Conservation (phyloP, 2,797 vertebrate genomes). For the Hemibagrus guttatus region DNA sequence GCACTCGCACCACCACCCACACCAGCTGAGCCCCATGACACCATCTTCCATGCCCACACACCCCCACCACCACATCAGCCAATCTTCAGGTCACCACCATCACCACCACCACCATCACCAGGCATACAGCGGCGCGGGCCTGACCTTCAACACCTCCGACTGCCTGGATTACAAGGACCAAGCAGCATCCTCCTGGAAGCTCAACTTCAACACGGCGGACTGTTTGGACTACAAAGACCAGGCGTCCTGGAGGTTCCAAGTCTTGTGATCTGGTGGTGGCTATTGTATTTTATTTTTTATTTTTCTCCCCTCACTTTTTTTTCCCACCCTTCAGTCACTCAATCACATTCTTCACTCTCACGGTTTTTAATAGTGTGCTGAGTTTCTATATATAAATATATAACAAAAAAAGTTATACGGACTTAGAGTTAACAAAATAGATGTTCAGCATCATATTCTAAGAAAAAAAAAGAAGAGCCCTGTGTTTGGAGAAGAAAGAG, state of each 20-base stretch:
- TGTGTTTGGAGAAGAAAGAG: slow-evolving; percentile 30
- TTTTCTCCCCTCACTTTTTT: slow-evolving; percentile 42
- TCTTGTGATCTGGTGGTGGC: slow-evolving; percentile 82
- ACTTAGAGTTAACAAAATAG: slow-evolving; percentile 65
- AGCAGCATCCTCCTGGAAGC: slow-evolving; percentile 92
- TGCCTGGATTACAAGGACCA: slow-evolving; percentile 99
- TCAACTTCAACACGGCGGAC: slow-evolving; percentile 98
- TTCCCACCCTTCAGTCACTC: slow-evolving; percentile 45
- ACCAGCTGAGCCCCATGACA: slow-evolving; percentile 93
- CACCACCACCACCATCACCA: slow-evolving; percentile 89
- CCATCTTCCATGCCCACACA: slow-evolving; percentile 89
- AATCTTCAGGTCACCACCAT: slow-evolving; percentile 91
- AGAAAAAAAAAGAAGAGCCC: slow-evolving; percentile 37
- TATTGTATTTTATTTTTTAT: slow-evolving; percentile 23
- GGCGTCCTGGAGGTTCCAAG: slow-evolving; percentile 98
- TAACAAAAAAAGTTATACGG: slow-evolving; percentile 68
- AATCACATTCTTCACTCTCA: slow-evolving; percentile 29
- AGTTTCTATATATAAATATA: slow-evolving; percentile 56
- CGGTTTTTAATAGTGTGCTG: slow-evolving; percentile 65
- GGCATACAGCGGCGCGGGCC: slow-evolving; percentile 83
- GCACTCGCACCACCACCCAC: slow-evolving; percentile 93
- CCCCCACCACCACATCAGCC: slow-evolving; percentile 91
- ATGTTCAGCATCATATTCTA: slow-evolving; percentile 60
- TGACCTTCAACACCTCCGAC: slow-evolving; percentile 96
- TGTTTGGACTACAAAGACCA: slow-evolving; percentile 99